Evolutionary conservation across 2,113 vertebrate species (phyloP).

Genomic region (Cathartes aura): DNA sequence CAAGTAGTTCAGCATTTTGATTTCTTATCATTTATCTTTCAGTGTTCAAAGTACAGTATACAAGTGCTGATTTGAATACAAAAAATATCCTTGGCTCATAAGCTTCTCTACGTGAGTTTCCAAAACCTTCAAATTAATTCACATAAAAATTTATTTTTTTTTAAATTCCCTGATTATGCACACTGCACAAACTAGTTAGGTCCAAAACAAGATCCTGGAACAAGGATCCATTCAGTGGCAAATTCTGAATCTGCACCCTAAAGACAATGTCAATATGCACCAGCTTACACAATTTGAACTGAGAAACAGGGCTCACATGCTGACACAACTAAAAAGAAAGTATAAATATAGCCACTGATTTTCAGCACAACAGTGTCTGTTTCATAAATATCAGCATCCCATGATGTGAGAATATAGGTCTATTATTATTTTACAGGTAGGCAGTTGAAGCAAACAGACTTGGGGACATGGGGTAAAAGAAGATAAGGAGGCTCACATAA

Average conservation of each 20-base stretch:
- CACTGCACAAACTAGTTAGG: background rate
- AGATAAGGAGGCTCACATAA: background rate
- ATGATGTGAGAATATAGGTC: background rate
- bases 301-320: background rate
- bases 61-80: background rate
- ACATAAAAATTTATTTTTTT: too few species aligned
- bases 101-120: background rate
- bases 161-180: background rate
- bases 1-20: background rate
- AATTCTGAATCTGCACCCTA: background rate
- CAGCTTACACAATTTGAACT: background rate
- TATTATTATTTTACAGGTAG: background rate
- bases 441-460: background rate
- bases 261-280: background rate
- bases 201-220: background rate
- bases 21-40: background rate
- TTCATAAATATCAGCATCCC: background rate
- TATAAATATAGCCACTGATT: background rate
- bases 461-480: background rate
- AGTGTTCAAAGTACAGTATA: background rate
- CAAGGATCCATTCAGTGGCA: background rate
- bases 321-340: background rate
- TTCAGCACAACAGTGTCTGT: background rate
- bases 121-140: background rate
- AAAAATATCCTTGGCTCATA: background rate